Evolutionary conservation across 2,797 vertebrate genomes (phyloP).

Genomic region (Oreochromis grahami): DNA sequence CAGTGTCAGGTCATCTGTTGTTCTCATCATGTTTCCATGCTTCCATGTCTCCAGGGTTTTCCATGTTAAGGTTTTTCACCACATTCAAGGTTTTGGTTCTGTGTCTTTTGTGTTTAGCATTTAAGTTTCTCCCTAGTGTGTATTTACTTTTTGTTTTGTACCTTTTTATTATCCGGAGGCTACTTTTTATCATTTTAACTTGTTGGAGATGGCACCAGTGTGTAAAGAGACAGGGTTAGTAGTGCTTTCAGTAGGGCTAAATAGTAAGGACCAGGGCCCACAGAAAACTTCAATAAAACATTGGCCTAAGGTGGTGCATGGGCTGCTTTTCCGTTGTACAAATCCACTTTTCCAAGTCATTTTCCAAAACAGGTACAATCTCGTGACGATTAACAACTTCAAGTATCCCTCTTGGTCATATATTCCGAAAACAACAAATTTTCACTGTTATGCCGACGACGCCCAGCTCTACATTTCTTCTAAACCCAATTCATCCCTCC

Average conservation of each 20-base stretch:
- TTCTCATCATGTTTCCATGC: fast-evolving
- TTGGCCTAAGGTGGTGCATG: too few species aligned
- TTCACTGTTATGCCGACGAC: too few species aligned
- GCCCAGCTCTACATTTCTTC: too few species aligned
- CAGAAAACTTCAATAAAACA: too few species aligned
- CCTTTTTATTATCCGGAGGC: neutral
- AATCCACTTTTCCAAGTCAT: fast-evolving
- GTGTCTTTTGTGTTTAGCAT: neutral
- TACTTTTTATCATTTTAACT: too few species aligned
- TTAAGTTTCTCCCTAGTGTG: neutral
- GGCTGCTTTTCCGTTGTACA: neutral
- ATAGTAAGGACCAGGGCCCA: too few species aligned
- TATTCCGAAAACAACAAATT: too few species aligned
- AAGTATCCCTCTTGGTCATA: neutral
- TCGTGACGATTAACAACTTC: neutral
- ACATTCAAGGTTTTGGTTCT: neutral
- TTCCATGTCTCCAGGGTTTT: neutral
- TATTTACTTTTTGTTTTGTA: neutral
- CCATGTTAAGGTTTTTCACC: neutral
- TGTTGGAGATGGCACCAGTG: too few species aligned
- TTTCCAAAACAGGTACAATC: neutral
- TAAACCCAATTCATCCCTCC: too few species aligned
- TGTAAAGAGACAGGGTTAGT: too few species aligned
- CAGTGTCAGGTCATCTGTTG: neutral
- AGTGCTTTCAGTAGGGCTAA: too few species aligned